Evolutionary conservation across 2,888 invertebrate species (phyloP).

Genomic region (Eurytoma californica): DNA sequence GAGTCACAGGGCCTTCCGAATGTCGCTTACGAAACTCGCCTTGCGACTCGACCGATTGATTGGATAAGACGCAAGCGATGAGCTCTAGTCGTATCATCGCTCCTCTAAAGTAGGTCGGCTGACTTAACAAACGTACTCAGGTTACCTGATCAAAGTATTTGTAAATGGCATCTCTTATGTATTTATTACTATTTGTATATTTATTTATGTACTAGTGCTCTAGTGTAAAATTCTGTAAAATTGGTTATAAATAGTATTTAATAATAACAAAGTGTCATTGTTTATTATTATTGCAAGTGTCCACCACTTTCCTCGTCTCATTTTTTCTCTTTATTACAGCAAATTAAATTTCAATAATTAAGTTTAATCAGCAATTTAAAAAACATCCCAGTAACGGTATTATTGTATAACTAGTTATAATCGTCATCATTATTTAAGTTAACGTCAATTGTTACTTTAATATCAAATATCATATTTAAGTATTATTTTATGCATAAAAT

Average conservation of each 20-base stretch:
- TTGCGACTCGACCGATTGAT: background rate
- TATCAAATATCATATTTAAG: no score
- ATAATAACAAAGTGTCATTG: no score
- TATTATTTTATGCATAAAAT: no score
- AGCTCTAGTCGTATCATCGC: background rate
- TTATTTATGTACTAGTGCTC: conserved; percentile 21
- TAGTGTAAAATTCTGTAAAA: background rate
- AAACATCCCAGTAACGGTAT: no score
- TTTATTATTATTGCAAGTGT: no score
- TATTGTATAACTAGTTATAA: no score
- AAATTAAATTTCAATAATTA: no score
- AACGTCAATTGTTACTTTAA: no score
- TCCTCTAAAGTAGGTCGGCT: conserved; percentile 13
- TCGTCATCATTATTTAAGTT: no score
- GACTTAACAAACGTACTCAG: conserved; percentile 44
- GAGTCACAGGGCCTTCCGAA: background rate
- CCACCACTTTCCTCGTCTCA: no score
- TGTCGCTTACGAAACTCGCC: background rate
- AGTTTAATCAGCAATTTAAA: no score
- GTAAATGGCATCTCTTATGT: conserved; percentile 34
- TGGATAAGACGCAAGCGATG: background rate
- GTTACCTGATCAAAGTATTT: conserved; percentile 48
- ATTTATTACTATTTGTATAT: conserved; percentile 37
- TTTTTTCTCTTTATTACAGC: no score
- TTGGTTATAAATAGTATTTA: conserved; percentile 25